Percentiles rank a stretch among this genome's conserved stretches.
Conservation (phyloP, 2,888 invertebrate genomes). For the Chirona hameri region DNA sequence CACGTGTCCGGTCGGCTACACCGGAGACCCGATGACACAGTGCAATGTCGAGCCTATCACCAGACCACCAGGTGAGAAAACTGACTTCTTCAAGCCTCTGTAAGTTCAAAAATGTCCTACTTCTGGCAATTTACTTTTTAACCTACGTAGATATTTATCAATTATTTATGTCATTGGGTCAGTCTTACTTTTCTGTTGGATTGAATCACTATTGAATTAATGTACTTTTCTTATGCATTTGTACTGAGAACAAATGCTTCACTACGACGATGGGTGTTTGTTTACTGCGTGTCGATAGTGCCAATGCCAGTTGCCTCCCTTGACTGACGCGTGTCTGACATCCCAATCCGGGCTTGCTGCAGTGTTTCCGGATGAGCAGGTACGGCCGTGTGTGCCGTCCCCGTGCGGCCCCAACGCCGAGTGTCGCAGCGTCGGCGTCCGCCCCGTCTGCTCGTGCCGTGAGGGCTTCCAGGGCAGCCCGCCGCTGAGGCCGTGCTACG, state of each 20-base stretch:
- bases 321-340: slow-evolving; percentile 33
- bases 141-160: no score
- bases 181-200: no score
- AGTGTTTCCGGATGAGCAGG: background rate
- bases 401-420: slow-evolving; percentile 58
- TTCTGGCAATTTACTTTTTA: no score
- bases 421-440: slow-evolving; percentile 52
- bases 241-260: no score
- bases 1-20: slow-evolving; percentile 71
- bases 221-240: no score
- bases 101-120: no score
- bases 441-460: slow-evolving; percentile 65
- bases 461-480: slow-evolving; percentile 71
- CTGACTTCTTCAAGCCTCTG: no score
- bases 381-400: slow-evolving; percentile 39
- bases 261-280: no score
- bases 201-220: no score
- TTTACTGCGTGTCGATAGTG: no score
- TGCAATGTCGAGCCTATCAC: slow-evolving; percentile 32
- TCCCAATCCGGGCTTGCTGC: background rate
- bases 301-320: no score
- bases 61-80: background rate
- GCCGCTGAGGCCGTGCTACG: slow-evolving; percentile 50
- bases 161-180: no score
- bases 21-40: slow-evolving; percentile 69